phyloP scores from a whole-genome alignment of 92 coral and sea anemone genomes.

The Epizoanthus stellaris region DNA sequence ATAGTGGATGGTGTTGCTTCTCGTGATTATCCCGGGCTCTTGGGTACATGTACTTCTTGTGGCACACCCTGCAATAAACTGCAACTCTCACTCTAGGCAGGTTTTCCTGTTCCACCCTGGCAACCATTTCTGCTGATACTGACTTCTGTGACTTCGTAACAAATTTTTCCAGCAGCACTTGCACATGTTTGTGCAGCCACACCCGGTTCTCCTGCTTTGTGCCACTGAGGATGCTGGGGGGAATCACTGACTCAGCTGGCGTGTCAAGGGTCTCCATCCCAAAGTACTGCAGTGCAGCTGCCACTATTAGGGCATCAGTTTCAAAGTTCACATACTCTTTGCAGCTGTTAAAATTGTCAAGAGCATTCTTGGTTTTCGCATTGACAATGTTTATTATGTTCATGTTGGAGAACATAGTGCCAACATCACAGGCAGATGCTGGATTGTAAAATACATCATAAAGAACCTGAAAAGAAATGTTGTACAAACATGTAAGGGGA shows the following conservation, averaged over 20 bases:
- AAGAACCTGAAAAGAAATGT: conserved; percentile 39
- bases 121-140: not conserved
- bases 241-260: conserved; percentile 44
- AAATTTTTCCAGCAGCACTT: conserved; percentile 41
- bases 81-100: not conserved
- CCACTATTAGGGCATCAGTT: conserved; percentile 59
- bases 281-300: conserved; percentile 64
- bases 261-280: conserved; percentile 38
- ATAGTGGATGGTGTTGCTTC: conserved; percentile 23
- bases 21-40: conserved; percentile 65
- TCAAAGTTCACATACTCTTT: conserved; percentile 63
- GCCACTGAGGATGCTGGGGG: conserved; percentile 40
- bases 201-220: not conserved
- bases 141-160: conserved; percentile 50
- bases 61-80: conserved; percentile 52
- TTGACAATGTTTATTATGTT: conserved; percentile 46
- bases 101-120: conserved; percentile 1
- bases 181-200: conserved; percentile 37
- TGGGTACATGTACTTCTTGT: conserved; percentile 41
- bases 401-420: conserved; percentile 64
- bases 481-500: not conserved
- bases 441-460: conserved; percentile 46
- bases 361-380: no score
- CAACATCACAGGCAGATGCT: conserved; percentile 58
- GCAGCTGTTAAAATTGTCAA: conserved; percentile 7